Evolutionary conservation across 2,113 vertebrate species (phyloP).

Genomic region (Porphyrio hochstetteri): DNA sequence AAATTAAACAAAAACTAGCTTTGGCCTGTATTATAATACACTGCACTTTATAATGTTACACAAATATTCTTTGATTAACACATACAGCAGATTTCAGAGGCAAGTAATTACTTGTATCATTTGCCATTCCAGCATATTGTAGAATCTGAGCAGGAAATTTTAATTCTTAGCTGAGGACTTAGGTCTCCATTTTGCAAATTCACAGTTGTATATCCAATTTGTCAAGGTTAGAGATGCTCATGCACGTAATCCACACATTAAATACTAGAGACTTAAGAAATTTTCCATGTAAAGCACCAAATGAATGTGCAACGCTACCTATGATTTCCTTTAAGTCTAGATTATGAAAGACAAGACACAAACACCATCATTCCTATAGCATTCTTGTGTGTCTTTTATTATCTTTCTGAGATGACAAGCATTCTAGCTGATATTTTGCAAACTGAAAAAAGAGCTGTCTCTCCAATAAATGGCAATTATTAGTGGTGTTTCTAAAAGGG

Average conservation of each 20-base stretch:
- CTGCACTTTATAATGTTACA: neutral
- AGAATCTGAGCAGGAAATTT: neutral
- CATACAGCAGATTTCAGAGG: neutral
- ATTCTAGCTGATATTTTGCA: neutral
- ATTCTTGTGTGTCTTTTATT: neutral
- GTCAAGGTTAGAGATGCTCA: neutral
- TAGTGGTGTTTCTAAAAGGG: neutral
- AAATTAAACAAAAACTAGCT: neutral
- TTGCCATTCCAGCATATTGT: neutral
- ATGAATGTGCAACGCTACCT: neutral
- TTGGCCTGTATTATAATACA: neutral
- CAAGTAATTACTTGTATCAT: neutral
- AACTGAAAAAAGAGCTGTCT: neutral
- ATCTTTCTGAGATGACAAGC: neutral
- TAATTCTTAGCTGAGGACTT: neutral
- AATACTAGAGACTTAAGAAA: neutral
- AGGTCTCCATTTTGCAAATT: neutral
- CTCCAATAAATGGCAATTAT: neutral
- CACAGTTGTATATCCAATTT: neutral
- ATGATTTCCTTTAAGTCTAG: neutral
- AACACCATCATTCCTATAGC: neutral
- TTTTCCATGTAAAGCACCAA: neutral
- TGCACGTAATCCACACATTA: neutral
- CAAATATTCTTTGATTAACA: neutral
- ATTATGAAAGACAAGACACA: neutral